Base-by-base conservation (phyloP, 2,888 invertebrate species). In the Caenorhabditis doughertyi region DNA sequence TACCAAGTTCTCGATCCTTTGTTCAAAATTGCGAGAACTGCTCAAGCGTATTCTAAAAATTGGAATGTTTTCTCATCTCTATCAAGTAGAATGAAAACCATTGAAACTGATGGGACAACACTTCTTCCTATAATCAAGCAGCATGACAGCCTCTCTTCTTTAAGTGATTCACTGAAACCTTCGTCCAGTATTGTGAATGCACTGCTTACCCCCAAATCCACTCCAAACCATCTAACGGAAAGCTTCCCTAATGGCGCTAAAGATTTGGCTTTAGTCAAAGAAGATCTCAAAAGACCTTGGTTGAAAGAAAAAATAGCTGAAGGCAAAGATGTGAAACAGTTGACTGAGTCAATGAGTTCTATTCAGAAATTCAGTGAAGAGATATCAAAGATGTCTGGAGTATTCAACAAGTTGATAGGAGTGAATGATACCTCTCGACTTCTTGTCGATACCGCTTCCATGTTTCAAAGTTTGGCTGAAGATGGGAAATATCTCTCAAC, bases 281-380 rank as follows among this genome's bases (percentile, higher is more conserved):
- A 42, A 4, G 56, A 70, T 29, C 16, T 70, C 9, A 29, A 47
- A 21, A 9, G 9, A 1, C 21, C n/a, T 3, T 70, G 68, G 68
- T 18, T 70, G 13, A 70, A 56, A 32, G 35, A 70, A 7, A 70
- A 55, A 25, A 16, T 70, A 3, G 56, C 68, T 3, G 68, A 32
- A 3, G 58, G 70, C 23, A 49, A 25, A 9, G 58, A 49, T n/a
- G n/a, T 53, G n/a, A 8, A 3, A 7, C 25, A 42, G 4, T 55
- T 68, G 9, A 1, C 27, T n/a, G 9, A 18, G 9, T 16, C 7
- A 11, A 1, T 68, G 13, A 1, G 1, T n/a, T 42, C 18, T 1
- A n/a, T 58, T 2, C 47, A 56, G 23, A 29, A 16, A 8, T 4
- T 58, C 9, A 29, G 18, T 56, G 39, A 11, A 4, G 11, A 8